phyloP scores from a whole-genome alignment of 2,113 vertebrate genomes.

The Carollia perspicillata region DNA sequence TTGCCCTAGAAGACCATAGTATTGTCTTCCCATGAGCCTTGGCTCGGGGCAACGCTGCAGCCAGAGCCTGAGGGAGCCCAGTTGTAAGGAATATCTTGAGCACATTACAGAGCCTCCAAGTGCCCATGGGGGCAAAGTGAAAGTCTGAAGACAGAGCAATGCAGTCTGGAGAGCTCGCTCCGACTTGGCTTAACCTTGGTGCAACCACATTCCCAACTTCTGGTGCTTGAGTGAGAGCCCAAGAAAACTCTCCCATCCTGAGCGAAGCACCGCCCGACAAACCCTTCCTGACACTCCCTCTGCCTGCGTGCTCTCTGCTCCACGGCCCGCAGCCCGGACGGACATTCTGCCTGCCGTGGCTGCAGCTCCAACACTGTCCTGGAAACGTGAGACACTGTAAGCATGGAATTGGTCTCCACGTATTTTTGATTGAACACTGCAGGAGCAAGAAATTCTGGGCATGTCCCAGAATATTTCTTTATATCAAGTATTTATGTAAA shows the following conservation, averaged over 20 bases:
- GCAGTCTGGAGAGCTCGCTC: background rate
- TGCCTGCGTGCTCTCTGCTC: background rate
- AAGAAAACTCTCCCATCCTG: background rate
- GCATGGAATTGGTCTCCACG: background rate
- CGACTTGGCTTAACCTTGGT: background rate
- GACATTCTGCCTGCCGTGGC: background rate
- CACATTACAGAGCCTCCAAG: background rate
- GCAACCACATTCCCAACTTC: background rate
- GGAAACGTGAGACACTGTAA: background rate
- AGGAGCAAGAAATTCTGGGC: background rate
- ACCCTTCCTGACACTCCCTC: background rate
- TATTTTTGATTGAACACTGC: background rate
- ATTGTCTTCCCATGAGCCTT: background rate
- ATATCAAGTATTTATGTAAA: constrained; percentile 1
- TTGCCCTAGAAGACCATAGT: background rate
- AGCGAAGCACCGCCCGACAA: background rate
- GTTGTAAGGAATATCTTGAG: background rate
- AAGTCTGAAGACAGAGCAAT: background rate
- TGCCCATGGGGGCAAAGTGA: background rate
- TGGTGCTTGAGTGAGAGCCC: background rate
- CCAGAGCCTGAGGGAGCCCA: background rate
- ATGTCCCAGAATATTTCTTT: background rate
- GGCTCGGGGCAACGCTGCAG: background rate
- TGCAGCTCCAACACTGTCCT: background rate
- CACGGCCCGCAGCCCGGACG: background rate